These are phyloP conservation scores for Mormyrus lacerda DNA, from an alignment of 2,113 vertebrate genomes.

Conservation along the genomic window DNA sequence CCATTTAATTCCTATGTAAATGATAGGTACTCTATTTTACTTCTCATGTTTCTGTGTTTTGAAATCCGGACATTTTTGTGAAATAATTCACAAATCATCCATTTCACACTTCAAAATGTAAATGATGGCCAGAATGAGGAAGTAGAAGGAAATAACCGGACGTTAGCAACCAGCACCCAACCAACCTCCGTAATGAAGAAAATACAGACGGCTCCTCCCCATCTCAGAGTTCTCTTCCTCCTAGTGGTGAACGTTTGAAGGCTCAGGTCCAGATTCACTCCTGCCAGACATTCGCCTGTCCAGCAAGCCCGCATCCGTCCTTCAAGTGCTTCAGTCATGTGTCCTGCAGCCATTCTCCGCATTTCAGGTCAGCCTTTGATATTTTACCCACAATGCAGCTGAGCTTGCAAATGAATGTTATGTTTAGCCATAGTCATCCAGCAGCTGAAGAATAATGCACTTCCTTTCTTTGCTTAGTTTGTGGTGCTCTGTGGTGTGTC, in stretches of 20 bases:
- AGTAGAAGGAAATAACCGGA: neutral
- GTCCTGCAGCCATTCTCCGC: neutral
- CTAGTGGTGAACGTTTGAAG: neutral
- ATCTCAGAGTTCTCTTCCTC: neutral
- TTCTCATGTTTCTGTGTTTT: neutral
- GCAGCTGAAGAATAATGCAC: neutral
- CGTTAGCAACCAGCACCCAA: neutral
- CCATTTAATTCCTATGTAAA: neutral
- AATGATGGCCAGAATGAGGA: neutral
- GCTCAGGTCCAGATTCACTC: neutral
- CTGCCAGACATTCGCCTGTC: neutral
- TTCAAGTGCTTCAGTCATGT: neutral
- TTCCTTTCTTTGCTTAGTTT: neutral
- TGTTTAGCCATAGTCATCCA: neutral
- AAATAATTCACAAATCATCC: neutral
- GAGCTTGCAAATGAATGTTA: neutral
- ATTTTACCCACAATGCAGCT: neutral
- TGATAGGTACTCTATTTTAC: neutral
- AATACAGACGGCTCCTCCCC: neutral
- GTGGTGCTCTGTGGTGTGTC: neutral
- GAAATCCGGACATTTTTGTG: neutral
- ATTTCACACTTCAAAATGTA: neutral
- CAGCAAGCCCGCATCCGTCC: neutral
- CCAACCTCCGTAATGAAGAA: neutral
- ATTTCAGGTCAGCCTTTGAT: neutral